A percentile compares a stretch with the other conserved stretches of the same genome.
Conservation (phyloP, 2,888 invertebrate species). For the Caenorhabditis doughertyi region DNA sequence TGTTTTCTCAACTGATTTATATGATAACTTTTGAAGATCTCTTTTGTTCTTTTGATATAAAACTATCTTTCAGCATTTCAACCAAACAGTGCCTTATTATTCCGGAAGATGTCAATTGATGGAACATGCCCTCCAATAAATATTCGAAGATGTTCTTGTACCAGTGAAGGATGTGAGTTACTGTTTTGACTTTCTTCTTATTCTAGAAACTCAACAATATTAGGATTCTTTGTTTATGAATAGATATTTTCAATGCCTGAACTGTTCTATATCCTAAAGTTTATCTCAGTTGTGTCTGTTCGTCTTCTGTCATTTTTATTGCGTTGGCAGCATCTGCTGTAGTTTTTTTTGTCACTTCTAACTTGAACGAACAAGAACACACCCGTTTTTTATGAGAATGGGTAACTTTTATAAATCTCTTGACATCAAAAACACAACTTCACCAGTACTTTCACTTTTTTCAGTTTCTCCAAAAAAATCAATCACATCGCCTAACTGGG, state of each 20-base stretch:
- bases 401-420: not conserved
- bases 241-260: too few relatives aligned
- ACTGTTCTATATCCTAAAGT: too few relatives aligned
- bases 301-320: too few relatives aligned
- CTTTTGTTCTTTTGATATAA: not conserved
- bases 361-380: too few relatives aligned
- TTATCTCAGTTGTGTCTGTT: too few relatives aligned
- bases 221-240: too few relatives aligned
- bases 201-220: too few relatives aligned
- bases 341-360: too few relatives aligned
- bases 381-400: not conserved
- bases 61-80: conserved; percentile 30
- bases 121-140: conserved; percentile 31
- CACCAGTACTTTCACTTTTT: not conserved
- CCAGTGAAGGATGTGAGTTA: conserved; percentile 55
- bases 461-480: conserved; percentile 57
- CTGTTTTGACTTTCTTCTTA: too few relatives aligned
- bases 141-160: conserved; percentile 54
- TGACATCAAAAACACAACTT: not conserved
- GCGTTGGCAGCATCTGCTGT: too few relatives aligned
- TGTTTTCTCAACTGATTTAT: conserved; percentile 24
- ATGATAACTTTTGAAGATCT: not conserved
- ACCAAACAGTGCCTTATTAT: conserved; percentile 50
- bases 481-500: conserved; percentile 9
- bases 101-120: conserved; percentile 35